phyloP scores from a whole-genome alignment of 2,888 invertebrate genomes.

The Harmothoe impar region DNA sequence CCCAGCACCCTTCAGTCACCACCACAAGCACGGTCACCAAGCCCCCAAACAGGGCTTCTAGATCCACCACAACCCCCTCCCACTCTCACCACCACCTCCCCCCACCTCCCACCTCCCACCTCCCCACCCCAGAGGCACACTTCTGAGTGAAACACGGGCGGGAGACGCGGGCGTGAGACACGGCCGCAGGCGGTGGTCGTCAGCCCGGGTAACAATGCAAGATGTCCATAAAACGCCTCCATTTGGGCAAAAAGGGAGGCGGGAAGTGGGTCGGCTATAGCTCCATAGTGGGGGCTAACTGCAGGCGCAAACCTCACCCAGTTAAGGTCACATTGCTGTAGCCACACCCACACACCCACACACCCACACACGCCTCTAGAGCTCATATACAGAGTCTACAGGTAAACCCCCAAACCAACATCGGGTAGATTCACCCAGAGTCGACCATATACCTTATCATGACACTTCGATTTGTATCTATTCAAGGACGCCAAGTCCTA shows the following conservation, averaged over 20 bases:
- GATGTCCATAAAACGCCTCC: background rate
- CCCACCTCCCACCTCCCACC: background rate
- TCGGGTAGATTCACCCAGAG: no score
- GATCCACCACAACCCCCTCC: background rate
- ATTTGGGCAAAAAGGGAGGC: background rate
- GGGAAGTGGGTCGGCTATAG: constrained; percentile 11
- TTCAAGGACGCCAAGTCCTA: no score
- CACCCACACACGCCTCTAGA: no score
- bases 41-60: background rate
- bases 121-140: background rate
- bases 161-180: constrained; percentile 61
- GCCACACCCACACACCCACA: background rate
- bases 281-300: constrained; percentile 63
- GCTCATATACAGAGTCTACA: no score
- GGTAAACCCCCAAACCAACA: no score
- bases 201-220: background rate
- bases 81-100: background rate
- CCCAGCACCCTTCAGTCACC: background rate
- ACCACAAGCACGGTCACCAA: background rate
- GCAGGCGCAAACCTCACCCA: constrained; percentile 64
- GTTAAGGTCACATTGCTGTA: constrained; percentile 65
- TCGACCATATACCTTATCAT: no score
- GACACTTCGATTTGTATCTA: no score
- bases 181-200: background rate
- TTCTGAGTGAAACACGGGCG: background rate